A percentile compares a stretch with the other conserved stretches of the same genome.
phyloP scores from a whole-genome alignment of 2,113 vertebrate species.

The Platichthys stellatus region DNA sequence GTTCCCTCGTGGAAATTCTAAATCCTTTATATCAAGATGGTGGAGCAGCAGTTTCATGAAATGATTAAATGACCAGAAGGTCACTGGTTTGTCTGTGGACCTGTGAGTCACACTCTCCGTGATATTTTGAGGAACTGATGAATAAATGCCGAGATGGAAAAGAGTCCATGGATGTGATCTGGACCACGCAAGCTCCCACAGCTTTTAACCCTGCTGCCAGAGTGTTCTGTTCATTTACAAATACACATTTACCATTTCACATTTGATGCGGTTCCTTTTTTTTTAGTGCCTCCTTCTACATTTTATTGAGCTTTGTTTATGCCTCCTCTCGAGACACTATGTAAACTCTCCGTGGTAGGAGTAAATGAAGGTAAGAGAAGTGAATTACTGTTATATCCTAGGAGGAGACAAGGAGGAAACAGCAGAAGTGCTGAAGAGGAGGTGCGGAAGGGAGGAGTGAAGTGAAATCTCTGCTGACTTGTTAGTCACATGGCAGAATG shows the following conservation, averaged over 20 bases:
- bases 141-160: constrained; percentile 23
- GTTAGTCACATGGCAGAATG: constrained; percentile 58
- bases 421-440: not conserved
- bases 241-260: not conserved
- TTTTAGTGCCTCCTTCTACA: not conserved
- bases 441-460: not conserved
- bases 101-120: not conserved
- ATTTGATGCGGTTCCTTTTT: not conserved
- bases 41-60: not conserved
- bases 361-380: constrained; percentile 32
- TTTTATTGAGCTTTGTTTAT: constrained; percentile 30
- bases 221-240: constrained; percentile 27
- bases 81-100: constrained; percentile 22
- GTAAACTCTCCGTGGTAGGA: constrained; percentile 4
- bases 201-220: constrained; percentile 31
- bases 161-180: not conserved
- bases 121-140: not conserved
- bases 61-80: constrained; percentile 13
- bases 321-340: constrained; percentile 10
- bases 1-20: not conserved
- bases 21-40: constrained; percentile 2
- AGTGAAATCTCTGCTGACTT: constrained; percentile 54
- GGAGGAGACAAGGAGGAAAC: not conserved
- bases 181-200: not conserved
- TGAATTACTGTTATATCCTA: not conserved